Evolutionary conservation across 2,888 invertebrate genomes (phyloP), one percentile per base, ranked within the genome.

Genomic region (Monoplex corrugatus): DNA sequence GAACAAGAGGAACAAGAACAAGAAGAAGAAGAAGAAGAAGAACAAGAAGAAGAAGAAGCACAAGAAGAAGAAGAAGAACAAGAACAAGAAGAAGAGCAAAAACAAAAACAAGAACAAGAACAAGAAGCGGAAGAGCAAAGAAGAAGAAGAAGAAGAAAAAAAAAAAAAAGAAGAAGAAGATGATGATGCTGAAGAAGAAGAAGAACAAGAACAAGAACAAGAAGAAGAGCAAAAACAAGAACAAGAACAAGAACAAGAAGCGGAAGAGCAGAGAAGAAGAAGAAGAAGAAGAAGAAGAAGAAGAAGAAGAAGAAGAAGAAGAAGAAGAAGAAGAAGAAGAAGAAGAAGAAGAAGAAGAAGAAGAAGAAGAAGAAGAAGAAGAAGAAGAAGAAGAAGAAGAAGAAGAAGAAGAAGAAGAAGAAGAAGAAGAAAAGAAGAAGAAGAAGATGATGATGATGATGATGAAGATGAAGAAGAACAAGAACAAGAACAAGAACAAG

Each of bases 131-230:
- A n/a, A n/a, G n/a, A n/a, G n/a, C n/a, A n/a, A 50, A 75, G 75
- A 75, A 32, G 32, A 32, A 75, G 75, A 35, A 75, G 16, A 75
- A n/a, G 75, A 75, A n/a, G n/a, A n/a, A 75, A 35, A 75, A n/a
- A 38, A n/a, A 75, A 35, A 75, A n/a, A 38, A n/a, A 75, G 75
- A n/a, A n/a, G 68, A n/a, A 68, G 50, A 50, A 50, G 50, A 50
- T 50, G 50, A 50, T 50, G 50, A 50, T 50, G 50, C 50, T 50
- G 50, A 50, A 50, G 50, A 50, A 50, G 50, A 50, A 50, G 50
- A 50, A 50, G 50, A 50, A 50, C 10, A 50, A 50, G 50, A 50
- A 50, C 8, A 19, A 50, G 10, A n/a, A 75, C 0, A 1, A 32
- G 32, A 32, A 75, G 75, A 38, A 32, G 35, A 35, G 32, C 16